Evolutionary conservation across 2,113 vertebrate species (phyloP).

Genomic region (Psammodynastes pulverulentus): DNA sequence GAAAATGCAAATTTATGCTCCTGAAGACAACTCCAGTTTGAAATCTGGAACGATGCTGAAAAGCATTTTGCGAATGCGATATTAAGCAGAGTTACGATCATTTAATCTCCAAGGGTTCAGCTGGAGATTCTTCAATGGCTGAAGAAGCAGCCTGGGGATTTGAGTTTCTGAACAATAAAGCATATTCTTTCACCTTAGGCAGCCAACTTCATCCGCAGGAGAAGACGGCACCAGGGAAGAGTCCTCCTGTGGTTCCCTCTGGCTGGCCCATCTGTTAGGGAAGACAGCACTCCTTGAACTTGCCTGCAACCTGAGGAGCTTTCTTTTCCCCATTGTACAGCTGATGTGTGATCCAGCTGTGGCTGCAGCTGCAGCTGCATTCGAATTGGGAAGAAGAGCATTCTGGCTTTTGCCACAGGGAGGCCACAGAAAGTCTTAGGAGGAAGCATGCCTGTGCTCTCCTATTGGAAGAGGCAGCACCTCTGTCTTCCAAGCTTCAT

Average conservation of each 20-base stretch:
- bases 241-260: background rate
- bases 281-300: background rate
- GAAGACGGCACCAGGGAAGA: background rate
- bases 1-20: background rate
- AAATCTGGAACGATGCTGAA: background rate
- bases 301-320: background rate
- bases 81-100: background rate
- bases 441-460: background rate
- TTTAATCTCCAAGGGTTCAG: background rate
- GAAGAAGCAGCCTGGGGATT: background rate
- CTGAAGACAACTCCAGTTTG: background rate
- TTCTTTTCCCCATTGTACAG: background rate
- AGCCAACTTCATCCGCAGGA: background rate
- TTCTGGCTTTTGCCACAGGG: background rate
- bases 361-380: background rate
- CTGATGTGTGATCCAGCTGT: background rate
- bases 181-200: background rate
- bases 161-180: background rate
- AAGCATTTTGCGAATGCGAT: background rate
- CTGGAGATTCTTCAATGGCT: background rate
- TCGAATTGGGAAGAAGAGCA: background rate
- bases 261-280: background rate
- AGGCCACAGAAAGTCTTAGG: background rate
- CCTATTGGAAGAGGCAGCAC: background rate
- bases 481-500: background rate